Conservation (phyloP, 2,888 invertebrate genomes). For the Cephus sareptanus region DNA sequence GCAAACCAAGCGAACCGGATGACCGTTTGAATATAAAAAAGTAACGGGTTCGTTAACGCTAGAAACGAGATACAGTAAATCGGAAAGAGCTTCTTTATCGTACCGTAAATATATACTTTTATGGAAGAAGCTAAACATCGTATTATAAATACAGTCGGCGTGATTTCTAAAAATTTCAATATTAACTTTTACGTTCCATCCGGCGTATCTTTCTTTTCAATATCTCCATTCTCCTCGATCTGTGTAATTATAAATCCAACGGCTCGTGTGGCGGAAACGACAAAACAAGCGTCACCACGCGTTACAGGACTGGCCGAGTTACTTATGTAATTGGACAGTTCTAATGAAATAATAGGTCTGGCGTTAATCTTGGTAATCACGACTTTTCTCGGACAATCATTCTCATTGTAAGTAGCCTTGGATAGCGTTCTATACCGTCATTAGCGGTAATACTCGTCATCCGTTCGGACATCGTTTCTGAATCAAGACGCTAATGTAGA, state of each 20-base stretch:
- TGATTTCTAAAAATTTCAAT: not conserved
- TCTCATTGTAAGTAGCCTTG: not conserved
- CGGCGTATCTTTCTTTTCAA: not conserved
- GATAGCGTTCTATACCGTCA: not conserved
- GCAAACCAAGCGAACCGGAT: not conserved
- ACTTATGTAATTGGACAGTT: conserved; percentile 22
- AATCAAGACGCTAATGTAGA: not conserved
- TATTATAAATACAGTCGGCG: not conserved
- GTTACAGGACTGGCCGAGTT: not conserved
- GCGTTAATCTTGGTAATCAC: not conserved
- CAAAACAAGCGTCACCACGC: conserved; percentile 2
- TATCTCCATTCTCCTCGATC: not conserved
- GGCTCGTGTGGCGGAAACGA: not conserved
- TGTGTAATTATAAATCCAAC: not conserved
- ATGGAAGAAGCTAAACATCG: not conserved
- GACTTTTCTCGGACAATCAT: not conserved
- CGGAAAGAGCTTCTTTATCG: not conserved
- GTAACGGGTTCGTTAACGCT: not conserved
- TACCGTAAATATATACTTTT: not conserved
- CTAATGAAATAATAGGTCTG: conserved; percentile 17
- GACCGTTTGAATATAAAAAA: not conserved
- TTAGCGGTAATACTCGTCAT: not conserved
- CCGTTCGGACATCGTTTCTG: not conserved
- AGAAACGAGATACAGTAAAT: not conserved
- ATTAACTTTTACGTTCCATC: not conserved